Conservation (phyloP, 2,888 invertebrate genomes). For the Limulus polyphemus region DNA sequence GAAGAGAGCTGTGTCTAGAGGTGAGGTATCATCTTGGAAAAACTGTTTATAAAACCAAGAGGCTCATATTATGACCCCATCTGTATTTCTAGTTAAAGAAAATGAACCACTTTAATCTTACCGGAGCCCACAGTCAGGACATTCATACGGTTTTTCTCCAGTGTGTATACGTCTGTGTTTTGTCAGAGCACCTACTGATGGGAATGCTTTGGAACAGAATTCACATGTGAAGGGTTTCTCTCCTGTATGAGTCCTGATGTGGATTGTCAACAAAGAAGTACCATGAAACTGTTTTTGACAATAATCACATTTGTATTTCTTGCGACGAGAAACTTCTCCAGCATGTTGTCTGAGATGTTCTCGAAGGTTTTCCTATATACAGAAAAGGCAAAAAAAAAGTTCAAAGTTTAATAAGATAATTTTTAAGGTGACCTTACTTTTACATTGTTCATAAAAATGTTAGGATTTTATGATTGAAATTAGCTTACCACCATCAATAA, state of each 20-base stretch:
- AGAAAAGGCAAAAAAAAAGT: not conserved
- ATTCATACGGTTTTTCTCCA: slow-evolving; percentile 27
- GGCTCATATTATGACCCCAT: too few species aligned
- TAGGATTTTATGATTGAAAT: too few species aligned
- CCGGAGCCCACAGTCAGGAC: slow-evolving; percentile 22
- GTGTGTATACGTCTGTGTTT: slow-evolving; percentile 33
- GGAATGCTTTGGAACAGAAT: slow-evolving; percentile 32
- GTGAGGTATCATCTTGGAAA: too few species aligned
- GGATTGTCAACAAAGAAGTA: slow-evolving; percentile 46
- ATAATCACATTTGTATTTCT: slow-evolving; percentile 46
- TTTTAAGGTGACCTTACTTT: too few species aligned
- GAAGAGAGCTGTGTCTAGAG: too few species aligned
- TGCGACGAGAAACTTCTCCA: slow-evolving; percentile 33
- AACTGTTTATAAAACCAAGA: too few species aligned
- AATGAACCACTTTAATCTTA: slow-evolving; percentile 2
- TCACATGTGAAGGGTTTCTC: slow-evolving; percentile 33
- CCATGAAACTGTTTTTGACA: slow-evolving; percentile 56
- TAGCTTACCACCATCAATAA: too few species aligned
- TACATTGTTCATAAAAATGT: too few species aligned
- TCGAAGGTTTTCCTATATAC: slow-evolving; percentile 48
- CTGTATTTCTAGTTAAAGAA: not conserved
- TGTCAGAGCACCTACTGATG: slow-evolving; percentile 31
- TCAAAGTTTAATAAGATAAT: too few species aligned
- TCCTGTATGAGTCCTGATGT: slow-evolving; percentile 52
- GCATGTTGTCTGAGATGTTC: slow-evolving; percentile 56